A percentile compares a stretch with the other conserved stretches of the same genome.
These are phyloP conservation scores for Leptocoma aspasia DNA, from an alignment of 2,113 vertebrate species.

Conservation along the genomic window DNA sequence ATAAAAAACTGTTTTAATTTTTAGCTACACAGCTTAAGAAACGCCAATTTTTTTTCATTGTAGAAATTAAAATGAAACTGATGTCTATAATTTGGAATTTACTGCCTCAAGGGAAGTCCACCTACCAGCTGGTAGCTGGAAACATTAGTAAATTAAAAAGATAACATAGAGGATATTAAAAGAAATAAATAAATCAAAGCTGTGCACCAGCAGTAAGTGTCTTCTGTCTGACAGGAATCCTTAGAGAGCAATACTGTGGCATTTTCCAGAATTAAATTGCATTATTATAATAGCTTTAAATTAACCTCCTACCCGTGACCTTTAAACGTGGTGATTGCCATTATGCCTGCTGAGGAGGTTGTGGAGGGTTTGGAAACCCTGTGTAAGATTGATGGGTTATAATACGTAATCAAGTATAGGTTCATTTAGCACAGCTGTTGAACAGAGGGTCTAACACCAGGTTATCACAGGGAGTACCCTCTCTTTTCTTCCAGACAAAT, in stretches of 20 bases:
- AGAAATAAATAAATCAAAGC: constrained; percentile 9
- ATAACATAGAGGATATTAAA: not conserved
- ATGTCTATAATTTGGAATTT: constrained; percentile 29
- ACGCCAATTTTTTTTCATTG: not conserved
- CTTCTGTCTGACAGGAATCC: not conserved
- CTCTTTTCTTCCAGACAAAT: constrained; percentile 31
- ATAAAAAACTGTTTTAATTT: not conserved
- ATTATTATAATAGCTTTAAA: constrained; percentile 55
- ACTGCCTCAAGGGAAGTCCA: not conserved
- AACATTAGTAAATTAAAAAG: not conserved
- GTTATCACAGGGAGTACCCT: constrained; percentile 23
- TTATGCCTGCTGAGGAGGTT: constrained; percentile 59
- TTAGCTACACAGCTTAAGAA: not conserved
- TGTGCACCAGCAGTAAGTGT: not conserved
- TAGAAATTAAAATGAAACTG: not conserved
- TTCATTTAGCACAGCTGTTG: constrained; percentile 64
- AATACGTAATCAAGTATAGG: constrained; percentile 51
- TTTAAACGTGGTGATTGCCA: constrained; percentile 53
- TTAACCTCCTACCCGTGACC: constrained; percentile 64
- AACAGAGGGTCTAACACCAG: constrained; percentile 14
- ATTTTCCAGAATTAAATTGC: constrained; percentile 63
- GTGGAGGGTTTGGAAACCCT: constrained; percentile 53
- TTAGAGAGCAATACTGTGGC: constrained; percentile 20
- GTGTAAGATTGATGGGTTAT: constrained; percentile 57
- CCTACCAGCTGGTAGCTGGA: not conserved